Base-by-base conservation (phyloP, 2,888 invertebrate genomes). In the Dyspetes luteomarginatus region DNA sequence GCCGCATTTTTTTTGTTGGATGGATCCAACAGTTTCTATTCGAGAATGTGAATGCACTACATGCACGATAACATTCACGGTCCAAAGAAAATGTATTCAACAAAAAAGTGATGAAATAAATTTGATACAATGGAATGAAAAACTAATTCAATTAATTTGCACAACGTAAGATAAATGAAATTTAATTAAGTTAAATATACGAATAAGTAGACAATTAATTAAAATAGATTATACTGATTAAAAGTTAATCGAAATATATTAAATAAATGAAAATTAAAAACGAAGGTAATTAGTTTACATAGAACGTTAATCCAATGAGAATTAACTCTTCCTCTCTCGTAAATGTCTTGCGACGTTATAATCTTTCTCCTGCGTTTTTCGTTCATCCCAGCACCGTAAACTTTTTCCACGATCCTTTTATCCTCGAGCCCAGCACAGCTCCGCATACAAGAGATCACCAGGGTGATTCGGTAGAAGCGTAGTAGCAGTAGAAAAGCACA, bases 391-490 rank as follows among this genome's bases (percentile, higher is more conserved):
- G 7, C 48, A 15, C 22, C n/a, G n/a, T n/a, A n/a, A 28, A 30
- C 48, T 36, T 67, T 55, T 77, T 43, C 17, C 3, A 43, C 30
- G 17, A 52, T 17, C 26, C 28, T 52, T 80, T 76, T 55, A 62
- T 72, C 50, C 41, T 19, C 30, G 48, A 19, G 55, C n/a, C 26
- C 26, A 43, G 73, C 62, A 43, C 26, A 50, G 62, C 43, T 52
- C 12, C 41, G 28, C 56, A 64, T 62, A 36, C 30, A 12, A 64
- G 52, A 45, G 28, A 17, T 73, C n/a, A 22, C 30, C 24, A 12
- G 45, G 36, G 50, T 45, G 22, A 56, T 58, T 67, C 65, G 58
- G 60, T 15, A 36, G 43, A 43, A 58, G 62, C 52, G 48, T 43
- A 28, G 52, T 43, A 55, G 48, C 17, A 17, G 5, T 50, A 52